These are phyloP conservation scores for Pterostichus niger DNA, from an alignment of 2,888 invertebrate species.

Conservation along the genomic window DNA sequence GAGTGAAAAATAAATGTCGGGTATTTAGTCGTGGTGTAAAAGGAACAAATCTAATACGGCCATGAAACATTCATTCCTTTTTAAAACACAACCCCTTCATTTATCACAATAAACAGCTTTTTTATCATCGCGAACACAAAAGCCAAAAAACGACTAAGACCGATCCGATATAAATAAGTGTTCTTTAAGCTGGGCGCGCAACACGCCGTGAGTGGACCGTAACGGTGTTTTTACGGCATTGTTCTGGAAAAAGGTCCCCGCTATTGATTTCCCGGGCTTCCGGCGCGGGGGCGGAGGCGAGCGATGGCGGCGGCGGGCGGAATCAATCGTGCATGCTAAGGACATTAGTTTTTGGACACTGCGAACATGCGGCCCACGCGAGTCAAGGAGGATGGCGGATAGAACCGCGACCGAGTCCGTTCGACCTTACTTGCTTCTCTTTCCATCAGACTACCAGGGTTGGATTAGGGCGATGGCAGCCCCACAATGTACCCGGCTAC, in stretches of 20 bases:
- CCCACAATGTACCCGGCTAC: not conserved
- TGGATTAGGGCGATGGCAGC: not conserved
- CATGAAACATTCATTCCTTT: slow-evolving; percentile 30
- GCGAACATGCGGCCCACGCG: slow-evolving; percentile 13
- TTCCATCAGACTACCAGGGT: not conserved
- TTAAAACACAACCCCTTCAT: slow-evolving; percentile 39
- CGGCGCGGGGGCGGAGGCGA: not conserved
- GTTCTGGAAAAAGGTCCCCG: slow-evolving; percentile 57
- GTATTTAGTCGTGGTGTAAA: slow-evolving; percentile 16
- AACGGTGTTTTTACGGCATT: slow-evolving; percentile 60
- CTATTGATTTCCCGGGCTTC: slow-evolving; percentile 58
- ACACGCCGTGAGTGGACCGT: slow-evolving; percentile 50
- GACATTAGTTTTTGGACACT: slow-evolving; percentile 60
- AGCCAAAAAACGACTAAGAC: slow-evolving; percentile 30
- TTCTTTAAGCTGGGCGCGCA: slow-evolving; percentile 34
- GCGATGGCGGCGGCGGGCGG: not conserved
- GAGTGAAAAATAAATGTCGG: slow-evolving; percentile 2
- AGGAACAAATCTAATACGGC: slow-evolving; percentile 36
- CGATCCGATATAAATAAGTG: slow-evolving; percentile 50
- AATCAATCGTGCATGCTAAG: slow-evolving; percentile 63
- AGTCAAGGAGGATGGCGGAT: not conserved
- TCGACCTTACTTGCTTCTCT: not conserved
- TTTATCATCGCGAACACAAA: slow-evolving; percentile 48
- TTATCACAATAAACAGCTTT: slow-evolving; percentile 53
- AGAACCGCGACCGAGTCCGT: not conserved